phyloP scores from a whole-genome alignment of 2,888 invertebrate genomes.

The Serrognathus titanus region DNA sequence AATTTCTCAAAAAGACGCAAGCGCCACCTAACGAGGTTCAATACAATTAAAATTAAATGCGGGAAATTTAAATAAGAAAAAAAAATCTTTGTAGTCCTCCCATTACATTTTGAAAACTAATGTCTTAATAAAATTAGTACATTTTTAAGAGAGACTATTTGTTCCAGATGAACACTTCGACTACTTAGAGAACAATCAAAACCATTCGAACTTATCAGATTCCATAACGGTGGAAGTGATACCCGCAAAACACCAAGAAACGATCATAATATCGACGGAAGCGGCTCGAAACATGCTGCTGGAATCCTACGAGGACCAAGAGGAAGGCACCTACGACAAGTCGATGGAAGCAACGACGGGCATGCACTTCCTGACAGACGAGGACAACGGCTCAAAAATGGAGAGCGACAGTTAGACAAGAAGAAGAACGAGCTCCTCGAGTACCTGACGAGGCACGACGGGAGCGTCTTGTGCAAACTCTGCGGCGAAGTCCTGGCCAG shows the following conservation, averaged over 20 bases:
- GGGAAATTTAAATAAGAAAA: too few relatives aligned
- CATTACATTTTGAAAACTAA: too few relatives aligned
- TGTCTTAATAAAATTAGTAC: too few relatives aligned
- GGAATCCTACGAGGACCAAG: slow-evolving; percentile 23
- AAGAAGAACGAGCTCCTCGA: slow-evolving; percentile 62
- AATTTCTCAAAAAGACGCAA: too few relatives aligned
- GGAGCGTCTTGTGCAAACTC: slow-evolving; percentile 70
- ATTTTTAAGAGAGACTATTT: too few relatives aligned
- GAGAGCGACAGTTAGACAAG: slow-evolving; percentile 41
- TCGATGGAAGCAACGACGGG: slow-evolving; percentile 44
- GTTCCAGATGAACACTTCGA: slow-evolving; percentile 24
- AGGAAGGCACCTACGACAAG: slow-evolving; percentile 18
- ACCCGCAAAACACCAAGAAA: slow-evolving; percentile 33
- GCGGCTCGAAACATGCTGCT: slow-evolving; percentile 38
- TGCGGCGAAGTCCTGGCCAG: slow-evolving; percentile 73
- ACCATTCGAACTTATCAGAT: slow-evolving; percentile 44
- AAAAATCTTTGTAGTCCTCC: too few relatives aligned
- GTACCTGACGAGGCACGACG: slow-evolving; percentile 66
- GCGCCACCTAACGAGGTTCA: too few relatives aligned
- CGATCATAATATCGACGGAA: slow-evolving; percentile 45
- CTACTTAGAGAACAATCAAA: slow-evolving; percentile 46
- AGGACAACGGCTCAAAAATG: slow-evolving; percentile 34
- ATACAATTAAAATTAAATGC: too few relatives aligned
- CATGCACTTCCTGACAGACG: slow-evolving; percentile 52
- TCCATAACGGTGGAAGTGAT: slow-evolving; percentile 43